Evolutionary conservation across 1,140 invertebrate species (phyloP).

Genomic region (Cydia splendana): DNA sequence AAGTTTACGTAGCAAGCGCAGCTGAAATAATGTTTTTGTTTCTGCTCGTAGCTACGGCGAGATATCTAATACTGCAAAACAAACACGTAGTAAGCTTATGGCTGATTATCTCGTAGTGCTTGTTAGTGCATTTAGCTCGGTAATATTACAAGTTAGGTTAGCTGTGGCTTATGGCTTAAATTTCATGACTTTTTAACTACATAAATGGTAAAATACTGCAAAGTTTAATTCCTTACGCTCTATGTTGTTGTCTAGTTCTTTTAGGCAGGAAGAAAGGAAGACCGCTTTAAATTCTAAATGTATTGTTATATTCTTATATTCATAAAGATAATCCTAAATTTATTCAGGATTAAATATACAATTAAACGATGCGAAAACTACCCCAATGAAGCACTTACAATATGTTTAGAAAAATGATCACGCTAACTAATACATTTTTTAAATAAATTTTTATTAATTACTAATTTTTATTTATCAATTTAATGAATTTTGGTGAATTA

Average conservation of each 20-base stretch:
- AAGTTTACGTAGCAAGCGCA: conserved; percentile 3
- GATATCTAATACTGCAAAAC: neutral
- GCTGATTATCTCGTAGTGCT: neutral
- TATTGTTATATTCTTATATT: no score
- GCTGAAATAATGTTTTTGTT: conserved; percentile 5
- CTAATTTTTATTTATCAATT: no score
- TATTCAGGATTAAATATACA: no score
- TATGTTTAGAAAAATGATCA: no score
- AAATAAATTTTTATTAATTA: no score
- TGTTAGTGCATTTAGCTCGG: neutral
- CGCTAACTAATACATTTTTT: no score
- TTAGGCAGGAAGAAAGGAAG: no score
- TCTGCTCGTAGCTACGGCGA: neutral
- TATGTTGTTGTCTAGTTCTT: neutral
- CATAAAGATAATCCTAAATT: no score
- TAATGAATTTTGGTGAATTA: no score
- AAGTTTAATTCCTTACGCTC: neutral
- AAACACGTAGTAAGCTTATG: conserved; percentile 2
- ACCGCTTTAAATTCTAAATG: no score
- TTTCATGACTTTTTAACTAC: neutral
- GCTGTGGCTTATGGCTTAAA: neutral
- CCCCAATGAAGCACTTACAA: no score
- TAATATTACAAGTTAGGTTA: neutral
- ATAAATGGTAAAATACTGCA: neutral
- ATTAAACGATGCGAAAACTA: no score